Evolutionary conservation across 2,797 vertebrate species (phyloP).

Genomic region (Cyclura pinguis): DNA sequence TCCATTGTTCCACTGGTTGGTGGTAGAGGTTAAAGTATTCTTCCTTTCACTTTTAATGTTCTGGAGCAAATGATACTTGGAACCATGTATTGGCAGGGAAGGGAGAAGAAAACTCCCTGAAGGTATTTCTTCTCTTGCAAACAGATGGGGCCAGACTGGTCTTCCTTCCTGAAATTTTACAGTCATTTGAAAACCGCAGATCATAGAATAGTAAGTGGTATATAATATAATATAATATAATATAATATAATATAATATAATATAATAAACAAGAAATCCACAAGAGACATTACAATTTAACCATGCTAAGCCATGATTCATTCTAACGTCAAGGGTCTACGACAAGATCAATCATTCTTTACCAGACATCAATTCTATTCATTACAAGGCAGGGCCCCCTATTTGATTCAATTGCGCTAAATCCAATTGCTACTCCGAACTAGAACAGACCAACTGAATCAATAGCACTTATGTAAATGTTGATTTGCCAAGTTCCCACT

Average conservation of each 20-base stretch:
- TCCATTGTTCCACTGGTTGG: neutral
- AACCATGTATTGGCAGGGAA: neutral
- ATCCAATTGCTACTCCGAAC: too few species aligned
- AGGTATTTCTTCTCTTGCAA: neutral
- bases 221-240: neutral
- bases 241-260: too few species aligned
- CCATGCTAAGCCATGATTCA: neutral
- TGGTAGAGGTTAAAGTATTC: neutral
- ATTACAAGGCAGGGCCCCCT: neutral
- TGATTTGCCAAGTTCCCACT: too few species aligned
- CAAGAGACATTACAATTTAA: neutral
- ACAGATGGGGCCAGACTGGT: neutral
- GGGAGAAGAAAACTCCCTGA: neutral
- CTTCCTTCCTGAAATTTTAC: neutral
- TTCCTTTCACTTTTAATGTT: neutral
- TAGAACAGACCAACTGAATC: too few species aligned
- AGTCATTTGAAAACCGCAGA: neutral
- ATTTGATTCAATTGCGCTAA: neutral
- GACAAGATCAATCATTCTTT: neutral
- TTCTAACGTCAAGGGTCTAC: neutral
- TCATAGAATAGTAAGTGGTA: neutral
- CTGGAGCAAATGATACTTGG: neutral
- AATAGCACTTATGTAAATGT: too few species aligned
- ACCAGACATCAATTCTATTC: neutral
- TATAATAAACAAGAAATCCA: neutral